These are phyloP conservation scores for Eilema sororculum DNA, from an alignment of 2,888 invertebrate species.

Conservation along the genomic window DNA sequence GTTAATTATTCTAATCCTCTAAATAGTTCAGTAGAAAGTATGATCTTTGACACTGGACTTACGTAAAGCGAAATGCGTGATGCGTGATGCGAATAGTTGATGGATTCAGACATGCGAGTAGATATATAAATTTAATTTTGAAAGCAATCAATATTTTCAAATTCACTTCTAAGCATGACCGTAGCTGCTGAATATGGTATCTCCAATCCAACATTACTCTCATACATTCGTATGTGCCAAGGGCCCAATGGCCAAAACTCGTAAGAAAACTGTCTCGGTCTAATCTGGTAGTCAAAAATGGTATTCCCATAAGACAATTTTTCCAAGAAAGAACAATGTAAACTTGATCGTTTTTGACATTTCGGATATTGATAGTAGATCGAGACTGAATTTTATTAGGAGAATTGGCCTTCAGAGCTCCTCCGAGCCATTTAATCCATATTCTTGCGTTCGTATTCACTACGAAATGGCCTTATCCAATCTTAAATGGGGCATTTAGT, in stretches of 20 bases:
- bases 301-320: no score
- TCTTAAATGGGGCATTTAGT: slow-evolving; percentile 12
- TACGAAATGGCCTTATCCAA: slow-evolving; percentile 16
- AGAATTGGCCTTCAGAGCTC: no score
- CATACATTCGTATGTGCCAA: no score
- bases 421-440: neutral
- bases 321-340: no score
- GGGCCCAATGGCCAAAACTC: no score
- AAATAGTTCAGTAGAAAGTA: neutral
- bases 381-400: no score
- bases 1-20: neutral
- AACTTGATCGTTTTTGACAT: no score
- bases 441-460: slow-evolving; percentile 6
- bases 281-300: no score
- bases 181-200: neutral
- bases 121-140: neutral
- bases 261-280: no score
- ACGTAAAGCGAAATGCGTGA: neutral
- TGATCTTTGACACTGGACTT: slow-evolving; percentile 5
- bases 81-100: neutral
- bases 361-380: no score
- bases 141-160: slow-evolving; percentile 13
- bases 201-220: neutral
- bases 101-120: neutral
- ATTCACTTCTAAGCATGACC: neutral